Percentiles rank a stretch among this genome's conserved stretches.
Evolutionary conservation across 2,888 invertebrate species (phyloP).

Genomic region (Lasioglossum pauxillum): DNA sequence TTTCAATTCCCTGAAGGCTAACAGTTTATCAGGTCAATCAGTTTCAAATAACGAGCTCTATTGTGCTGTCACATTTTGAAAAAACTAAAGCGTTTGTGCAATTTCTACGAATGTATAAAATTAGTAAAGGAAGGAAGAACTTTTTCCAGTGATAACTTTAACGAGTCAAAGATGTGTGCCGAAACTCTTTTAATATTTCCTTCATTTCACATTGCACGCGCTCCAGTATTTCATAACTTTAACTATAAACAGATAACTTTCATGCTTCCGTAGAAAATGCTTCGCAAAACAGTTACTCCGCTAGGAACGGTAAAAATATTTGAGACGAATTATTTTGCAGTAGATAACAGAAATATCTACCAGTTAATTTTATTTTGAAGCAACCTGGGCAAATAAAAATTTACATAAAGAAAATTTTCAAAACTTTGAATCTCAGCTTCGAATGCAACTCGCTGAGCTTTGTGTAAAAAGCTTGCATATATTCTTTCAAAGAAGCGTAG

Average conservation of each 20-base stretch:
- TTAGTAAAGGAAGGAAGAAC: too few relatives aligned
- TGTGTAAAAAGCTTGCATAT: neutral
- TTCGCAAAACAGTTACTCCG: too few relatives aligned
- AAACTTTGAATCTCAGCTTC: neutral
- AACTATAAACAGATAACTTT: too few relatives aligned
- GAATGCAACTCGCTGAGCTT: neutral
- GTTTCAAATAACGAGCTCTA: neutral
- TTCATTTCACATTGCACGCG: too few relatives aligned
- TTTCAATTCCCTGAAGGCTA: neutral
- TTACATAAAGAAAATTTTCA: neutral
- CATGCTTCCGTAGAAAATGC: too few relatives aligned
- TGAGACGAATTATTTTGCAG: too few relatives aligned
- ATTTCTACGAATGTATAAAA: neutral
- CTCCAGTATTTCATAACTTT: too few relatives aligned
- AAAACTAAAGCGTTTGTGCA: neutral
- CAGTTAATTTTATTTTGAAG: neutral
- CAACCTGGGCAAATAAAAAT: neutral
- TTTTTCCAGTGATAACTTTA: neutral
- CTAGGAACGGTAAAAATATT: too few relatives aligned
- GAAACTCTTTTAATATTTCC: too few relatives aligned
- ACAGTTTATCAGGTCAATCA: neutral
- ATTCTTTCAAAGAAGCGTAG: neutral
- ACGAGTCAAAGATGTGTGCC: neutral
- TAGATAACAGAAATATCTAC: neutral
- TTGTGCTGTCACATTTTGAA: neutral